These are phyloP conservation scores for Brachionus rubens DNA, from an alignment of 1,140 invertebrate species.

Conservation along the genomic window DNA sequence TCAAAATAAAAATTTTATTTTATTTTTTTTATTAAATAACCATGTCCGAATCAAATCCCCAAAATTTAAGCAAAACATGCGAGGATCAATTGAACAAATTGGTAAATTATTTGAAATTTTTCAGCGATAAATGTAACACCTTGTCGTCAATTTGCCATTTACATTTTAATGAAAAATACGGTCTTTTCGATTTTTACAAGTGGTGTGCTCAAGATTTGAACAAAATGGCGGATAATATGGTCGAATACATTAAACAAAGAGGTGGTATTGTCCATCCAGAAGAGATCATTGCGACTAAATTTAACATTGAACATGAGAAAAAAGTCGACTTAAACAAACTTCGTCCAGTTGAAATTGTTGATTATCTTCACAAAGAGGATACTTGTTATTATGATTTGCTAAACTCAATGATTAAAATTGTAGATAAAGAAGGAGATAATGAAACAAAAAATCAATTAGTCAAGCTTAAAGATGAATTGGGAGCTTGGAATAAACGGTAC, in stretches of 20 bases:
- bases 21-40: no score
- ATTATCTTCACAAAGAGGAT: slow-evolving; percentile 13
- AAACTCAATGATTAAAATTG: not conserved
- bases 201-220: slow-evolving; percentile 18
- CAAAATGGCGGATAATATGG: not conserved
- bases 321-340: not conserved
- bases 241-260: not conserved
- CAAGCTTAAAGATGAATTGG: not conserved
- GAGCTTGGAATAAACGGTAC: not conserved
- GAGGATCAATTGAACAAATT: not conserved
- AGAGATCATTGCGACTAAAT: not conserved
- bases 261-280: not conserved
- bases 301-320: slow-evolving; percentile 1
- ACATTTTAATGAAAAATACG: not conserved
- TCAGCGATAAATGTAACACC: slow-evolving; percentile 7
- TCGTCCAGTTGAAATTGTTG: not conserved
- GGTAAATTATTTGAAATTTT: slow-evolving; percentile 3
- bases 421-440: not conserved
- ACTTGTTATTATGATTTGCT: slow-evolving; percentile 6
- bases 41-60: not conserved
- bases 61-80: not conserved
- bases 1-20: no score
- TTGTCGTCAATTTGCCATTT: not conserved
- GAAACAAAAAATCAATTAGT: not conserved
- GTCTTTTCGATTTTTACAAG: not conserved